Percentiles rank a stretch among this genome's conserved stretches.
Conservation (phyloP, 2,797 vertebrate genomes). For the Carcharodon carcharias region DNA sequence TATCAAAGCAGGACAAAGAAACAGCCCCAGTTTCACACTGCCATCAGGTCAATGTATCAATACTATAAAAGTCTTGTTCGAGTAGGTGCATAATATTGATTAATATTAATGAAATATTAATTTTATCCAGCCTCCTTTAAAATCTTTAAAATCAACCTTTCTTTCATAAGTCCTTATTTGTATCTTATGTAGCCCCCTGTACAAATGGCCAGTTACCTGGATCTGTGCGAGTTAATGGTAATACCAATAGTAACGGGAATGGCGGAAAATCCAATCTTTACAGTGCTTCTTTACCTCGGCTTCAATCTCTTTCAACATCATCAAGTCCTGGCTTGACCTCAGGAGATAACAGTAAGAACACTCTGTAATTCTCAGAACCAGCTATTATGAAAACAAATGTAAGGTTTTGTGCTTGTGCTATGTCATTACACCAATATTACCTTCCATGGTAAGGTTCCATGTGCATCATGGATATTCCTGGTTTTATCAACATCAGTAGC, state of each 20-base stretch:
- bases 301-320: slow-evolving; percentile 63
- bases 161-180: not conserved
- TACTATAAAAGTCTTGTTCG: not conserved
- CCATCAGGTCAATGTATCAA: not conserved
- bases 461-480: not conserved
- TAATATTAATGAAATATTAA: not conserved
- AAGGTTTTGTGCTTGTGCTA: not conserved
- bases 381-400: not conserved
- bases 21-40: not conserved
- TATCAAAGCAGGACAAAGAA: not conserved
- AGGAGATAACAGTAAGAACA: slow-evolving; percentile 65
- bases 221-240: slow-evolving; percentile 61
- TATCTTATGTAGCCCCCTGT: slow-evolving; percentile 59
- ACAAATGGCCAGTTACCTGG: slow-evolving; percentile 43
- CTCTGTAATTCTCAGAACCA: not conserved
- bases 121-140: not conserved
- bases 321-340: slow-evolving; percentile 64
- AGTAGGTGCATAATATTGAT: not conserved
- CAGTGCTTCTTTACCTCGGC: slow-evolving; percentile 64
- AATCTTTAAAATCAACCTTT: not conserved
- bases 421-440: not conserved
- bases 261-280: slow-evolving; percentile 64
- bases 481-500: not conserved
- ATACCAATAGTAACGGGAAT: slow-evolving; percentile 63
- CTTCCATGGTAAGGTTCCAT: not conserved